Percentiles rank a stretch among this genome's conserved stretches.
Evolutionary conservation across 2,113 vertebrate species (phyloP).

Genomic region (Patagioenas fasciata): DNA sequence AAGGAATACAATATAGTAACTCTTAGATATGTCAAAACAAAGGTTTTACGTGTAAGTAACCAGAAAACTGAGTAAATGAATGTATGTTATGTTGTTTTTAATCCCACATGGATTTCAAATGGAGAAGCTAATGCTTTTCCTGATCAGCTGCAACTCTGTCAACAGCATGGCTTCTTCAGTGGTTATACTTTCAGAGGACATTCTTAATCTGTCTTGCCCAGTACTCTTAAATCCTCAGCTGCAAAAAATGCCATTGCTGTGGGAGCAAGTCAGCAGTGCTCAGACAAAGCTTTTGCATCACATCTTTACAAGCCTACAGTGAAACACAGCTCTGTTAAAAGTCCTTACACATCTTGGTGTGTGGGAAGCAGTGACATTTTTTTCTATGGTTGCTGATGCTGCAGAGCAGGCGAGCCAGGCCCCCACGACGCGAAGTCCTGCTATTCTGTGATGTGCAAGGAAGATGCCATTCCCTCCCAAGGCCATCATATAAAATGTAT

Average conservation of each 20-base stretch:
- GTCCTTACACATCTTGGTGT: background rate
- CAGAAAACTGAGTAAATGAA: background rate
- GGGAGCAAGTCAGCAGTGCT: background rate
- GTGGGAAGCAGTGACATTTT: background rate
- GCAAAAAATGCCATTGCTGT: background rate
- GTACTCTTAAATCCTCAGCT: background rate
- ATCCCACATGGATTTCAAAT: background rate
- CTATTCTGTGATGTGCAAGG: background rate
- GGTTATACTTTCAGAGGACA: background rate
- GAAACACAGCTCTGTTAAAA: background rate
- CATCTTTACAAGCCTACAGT: background rate
- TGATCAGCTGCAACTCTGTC: background rate
- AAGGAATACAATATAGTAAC: background rate
- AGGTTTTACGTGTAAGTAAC: background rate
- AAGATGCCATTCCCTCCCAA: background rate
- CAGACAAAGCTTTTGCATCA: background rate
- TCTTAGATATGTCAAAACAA: background rate
- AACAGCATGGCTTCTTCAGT: background rate
- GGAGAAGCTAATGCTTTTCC: background rate
- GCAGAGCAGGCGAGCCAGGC: background rate
- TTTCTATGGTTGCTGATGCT: background rate
- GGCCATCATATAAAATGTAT: background rate
- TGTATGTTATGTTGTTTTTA: background rate
- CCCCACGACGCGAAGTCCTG: background rate
- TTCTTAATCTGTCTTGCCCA: background rate